Evolutionary conservation across 2,888 invertebrate species (phyloP).

Genomic region (Euzophera pinguis): DNA sequence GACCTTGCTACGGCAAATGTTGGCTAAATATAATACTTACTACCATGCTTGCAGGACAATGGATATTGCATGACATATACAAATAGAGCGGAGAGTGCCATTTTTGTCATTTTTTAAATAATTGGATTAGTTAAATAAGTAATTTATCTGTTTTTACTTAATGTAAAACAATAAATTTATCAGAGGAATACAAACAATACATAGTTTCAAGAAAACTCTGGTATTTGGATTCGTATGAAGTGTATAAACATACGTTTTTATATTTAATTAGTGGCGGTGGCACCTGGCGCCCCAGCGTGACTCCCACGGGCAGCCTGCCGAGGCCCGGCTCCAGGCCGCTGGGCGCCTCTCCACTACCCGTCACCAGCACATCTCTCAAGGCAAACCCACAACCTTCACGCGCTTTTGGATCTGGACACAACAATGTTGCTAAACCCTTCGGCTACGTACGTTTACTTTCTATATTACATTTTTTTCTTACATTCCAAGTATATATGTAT

Average conservation of each 20-base stretch:
- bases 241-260: neutral
- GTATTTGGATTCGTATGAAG: no score
- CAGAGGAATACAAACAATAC: no score
- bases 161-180: no score
- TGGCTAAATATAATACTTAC: neutral
- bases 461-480: no score
- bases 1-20: neutral
- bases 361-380: constrained; percentile 93
- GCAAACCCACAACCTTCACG: constrained; percentile 84
- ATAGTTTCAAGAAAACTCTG: no score
- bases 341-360: constrained; percentile 82
- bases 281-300: constrained; percentile 95
- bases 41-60: neutral
- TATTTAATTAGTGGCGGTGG: constrained; percentile 85
- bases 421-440: constrained; percentile 93
- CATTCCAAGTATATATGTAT: no score
- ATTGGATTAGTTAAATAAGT: no score
- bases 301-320: constrained; percentile 87
- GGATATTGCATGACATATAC: no score
- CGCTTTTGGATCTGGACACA: constrained; percentile 92
- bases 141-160: no score
- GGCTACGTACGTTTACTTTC: constrained; percentile 58
- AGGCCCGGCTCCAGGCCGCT: constrained; percentile 76
- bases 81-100: no score
- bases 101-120: no score